Percentiles rank a stretch among this genome's conserved stretches.
Conservation (phyloP, 2,113 vertebrate genomes). For the Cichladusa arquata region DNA sequence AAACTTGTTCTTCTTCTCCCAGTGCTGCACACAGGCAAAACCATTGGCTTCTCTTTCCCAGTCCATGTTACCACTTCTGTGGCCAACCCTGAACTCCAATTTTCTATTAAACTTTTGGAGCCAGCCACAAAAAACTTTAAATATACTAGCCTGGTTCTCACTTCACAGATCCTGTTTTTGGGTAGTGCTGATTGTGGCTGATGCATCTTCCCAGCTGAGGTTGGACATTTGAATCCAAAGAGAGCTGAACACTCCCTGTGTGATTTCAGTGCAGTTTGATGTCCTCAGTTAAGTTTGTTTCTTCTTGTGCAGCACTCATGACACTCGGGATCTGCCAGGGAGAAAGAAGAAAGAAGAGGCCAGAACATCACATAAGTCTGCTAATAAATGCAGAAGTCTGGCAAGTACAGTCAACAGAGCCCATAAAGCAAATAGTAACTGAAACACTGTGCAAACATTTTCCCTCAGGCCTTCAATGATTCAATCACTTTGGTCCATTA, state of each 20-base stretch:
- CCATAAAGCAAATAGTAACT: not conserved
- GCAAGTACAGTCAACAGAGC: not conserved
- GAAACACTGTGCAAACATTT: not conserved
- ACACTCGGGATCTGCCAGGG: not conserved
- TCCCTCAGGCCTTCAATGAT: not conserved
- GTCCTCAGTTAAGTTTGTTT: not conserved
- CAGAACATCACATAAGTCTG: not conserved
- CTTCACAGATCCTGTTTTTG: not conserved
- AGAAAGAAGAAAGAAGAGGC: not conserved
- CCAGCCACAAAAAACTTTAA: not conserved
- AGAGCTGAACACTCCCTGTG: not conserved
- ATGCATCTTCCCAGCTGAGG: not conserved
- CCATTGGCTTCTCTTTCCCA: not conserved
- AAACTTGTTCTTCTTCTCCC: not conserved
- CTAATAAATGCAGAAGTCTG: not conserved
- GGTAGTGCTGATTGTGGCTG: not conserved
- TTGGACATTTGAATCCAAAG: not conserved
- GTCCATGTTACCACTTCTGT: not conserved
- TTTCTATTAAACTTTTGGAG: not conserved
- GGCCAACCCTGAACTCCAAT: not conserved
- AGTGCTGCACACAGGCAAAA: not conserved
- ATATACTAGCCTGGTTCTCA: not conserved
- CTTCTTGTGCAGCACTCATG: not conserved
- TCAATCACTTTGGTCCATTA: not conserved
- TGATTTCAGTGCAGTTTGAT: not conserved